Evolutionary conservation across 2,888 invertebrate species (phyloP).

Genomic region (Eristalis arbustorum): DNA sequence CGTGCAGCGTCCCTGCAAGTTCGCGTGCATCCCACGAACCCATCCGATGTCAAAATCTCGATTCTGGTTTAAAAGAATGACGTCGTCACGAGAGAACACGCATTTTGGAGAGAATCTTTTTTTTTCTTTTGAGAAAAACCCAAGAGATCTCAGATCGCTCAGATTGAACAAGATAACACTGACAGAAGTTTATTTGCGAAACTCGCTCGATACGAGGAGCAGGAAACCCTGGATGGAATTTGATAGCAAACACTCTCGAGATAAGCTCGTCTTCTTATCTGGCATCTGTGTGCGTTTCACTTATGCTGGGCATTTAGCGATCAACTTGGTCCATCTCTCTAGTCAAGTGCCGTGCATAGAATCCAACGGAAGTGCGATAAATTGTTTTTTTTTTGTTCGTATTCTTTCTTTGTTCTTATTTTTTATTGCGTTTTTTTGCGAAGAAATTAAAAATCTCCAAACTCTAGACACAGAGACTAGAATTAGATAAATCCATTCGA

Average conservation of each 20-base stretch:
- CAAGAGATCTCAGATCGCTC: not conserved
- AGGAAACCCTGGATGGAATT: conserved; percentile 44
- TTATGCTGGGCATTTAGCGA: conserved; percentile 56
- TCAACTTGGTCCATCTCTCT: conserved; percentile 47
- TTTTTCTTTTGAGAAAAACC: not conserved
- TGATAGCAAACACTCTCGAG: conserved; percentile 40
- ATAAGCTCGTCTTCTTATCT: conserved; percentile 51
- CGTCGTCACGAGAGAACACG: not conserved
- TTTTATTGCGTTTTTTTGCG: not conserved
- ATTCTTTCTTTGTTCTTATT: not conserved
- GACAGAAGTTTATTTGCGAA: conserved; percentile 60
- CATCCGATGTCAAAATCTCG: not conserved
- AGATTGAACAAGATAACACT: conserved; percentile 42
- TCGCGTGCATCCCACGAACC: not conserved
- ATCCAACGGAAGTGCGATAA: conserved; percentile 34
- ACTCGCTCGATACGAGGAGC: conserved; percentile 46
- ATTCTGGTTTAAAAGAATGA: not conserved
- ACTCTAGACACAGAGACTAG: not conserved
- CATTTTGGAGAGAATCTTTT: not conserved
- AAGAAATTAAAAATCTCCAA: not conserved
- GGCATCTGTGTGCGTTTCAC: conserved; percentile 48
- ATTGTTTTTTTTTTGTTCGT: not conserved
- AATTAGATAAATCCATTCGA: not conserved
- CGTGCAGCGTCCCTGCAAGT: not conserved
- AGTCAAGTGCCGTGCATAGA: conserved; percentile 48